These are phyloP conservation scores for Eupithecia tripunctaria DNA, from an alignment of 2,888 invertebrate genomes.

Conservation along the genomic window DNA sequence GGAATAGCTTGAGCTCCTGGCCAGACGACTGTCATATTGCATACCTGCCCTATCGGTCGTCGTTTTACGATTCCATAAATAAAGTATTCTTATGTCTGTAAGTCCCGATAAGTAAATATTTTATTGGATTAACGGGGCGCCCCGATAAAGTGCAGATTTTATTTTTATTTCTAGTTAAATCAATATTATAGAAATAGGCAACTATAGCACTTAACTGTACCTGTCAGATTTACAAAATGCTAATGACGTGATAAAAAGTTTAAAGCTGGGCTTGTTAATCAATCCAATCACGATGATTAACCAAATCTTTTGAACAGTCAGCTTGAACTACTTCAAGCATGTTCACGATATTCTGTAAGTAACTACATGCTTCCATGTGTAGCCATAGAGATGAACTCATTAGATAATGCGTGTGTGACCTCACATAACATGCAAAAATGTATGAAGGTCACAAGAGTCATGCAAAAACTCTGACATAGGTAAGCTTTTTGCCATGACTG, in stretches of 20 bases:
- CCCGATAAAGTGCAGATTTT: background rate
- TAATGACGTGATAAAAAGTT: background rate
- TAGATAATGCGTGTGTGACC: constrained; percentile 5
- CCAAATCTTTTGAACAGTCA: background rate
- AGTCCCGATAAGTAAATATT: background rate
- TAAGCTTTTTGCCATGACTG: background rate
- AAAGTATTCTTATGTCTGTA: background rate
- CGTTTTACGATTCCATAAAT: background rate
- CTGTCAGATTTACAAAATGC: background rate
- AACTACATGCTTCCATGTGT: constrained; percentile 1
- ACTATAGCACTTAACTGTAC: background rate
- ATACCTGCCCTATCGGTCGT: background rate
- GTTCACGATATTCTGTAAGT: background rate
- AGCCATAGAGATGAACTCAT: constrained; percentile 1
- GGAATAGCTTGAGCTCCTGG: background rate
- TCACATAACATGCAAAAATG: constrained; percentile 8
- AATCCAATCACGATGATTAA: background rate
- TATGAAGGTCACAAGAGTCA: constrained; percentile 4
- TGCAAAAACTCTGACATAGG: constrained; percentile 12
- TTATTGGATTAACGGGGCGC: background rate
- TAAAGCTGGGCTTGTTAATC: background rate
- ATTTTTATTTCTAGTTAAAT: background rate
- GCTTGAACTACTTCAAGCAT: background rate
- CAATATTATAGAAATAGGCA: background rate
- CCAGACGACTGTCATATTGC: background rate